Conservation (phyloP, 2,113 vertebrate species). For the Phrynosoma platyrhinos region DNA sequence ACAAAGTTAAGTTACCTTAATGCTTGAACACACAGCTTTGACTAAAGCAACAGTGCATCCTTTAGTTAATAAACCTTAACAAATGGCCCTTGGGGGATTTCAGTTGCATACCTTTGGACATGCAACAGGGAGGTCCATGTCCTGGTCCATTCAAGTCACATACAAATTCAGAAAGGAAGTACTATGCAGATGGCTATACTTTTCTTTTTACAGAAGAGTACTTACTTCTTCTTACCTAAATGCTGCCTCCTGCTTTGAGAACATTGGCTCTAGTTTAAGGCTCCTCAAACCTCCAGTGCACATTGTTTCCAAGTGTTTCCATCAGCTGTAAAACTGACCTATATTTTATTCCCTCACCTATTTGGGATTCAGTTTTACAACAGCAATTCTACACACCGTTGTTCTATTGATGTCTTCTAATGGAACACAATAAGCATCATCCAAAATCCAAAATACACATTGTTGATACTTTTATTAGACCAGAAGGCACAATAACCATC, state of each 20-base stretch:
- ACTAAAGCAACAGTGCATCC: not conserved
- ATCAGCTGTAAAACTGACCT: conserved; percentile 1
- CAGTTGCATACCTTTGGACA: not conserved
- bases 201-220: not conserved
- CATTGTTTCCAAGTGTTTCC: not conserved
- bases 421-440: not conserved
- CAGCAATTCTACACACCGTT: not conserved
- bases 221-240: not conserved
- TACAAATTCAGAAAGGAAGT: not conserved
- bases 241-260: not conserved
- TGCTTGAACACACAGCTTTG: not conserved
- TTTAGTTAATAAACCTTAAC: not conserved
- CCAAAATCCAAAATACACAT: not conserved
- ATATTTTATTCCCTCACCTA: not conserved
- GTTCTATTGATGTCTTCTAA: not conserved
- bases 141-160: not conserved
- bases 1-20: too few relatives aligned
- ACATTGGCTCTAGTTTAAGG: not conserved
- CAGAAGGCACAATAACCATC: too few relatives aligned
- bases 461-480: too few relatives aligned
- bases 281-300: not conserved
- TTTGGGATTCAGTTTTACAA: not conserved
- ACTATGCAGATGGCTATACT: not conserved
- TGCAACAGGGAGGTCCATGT: not conserved
- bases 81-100: not conserved